Conservation (phyloP, 2,888 invertebrate species). For the Myopa testacea region DNA sequence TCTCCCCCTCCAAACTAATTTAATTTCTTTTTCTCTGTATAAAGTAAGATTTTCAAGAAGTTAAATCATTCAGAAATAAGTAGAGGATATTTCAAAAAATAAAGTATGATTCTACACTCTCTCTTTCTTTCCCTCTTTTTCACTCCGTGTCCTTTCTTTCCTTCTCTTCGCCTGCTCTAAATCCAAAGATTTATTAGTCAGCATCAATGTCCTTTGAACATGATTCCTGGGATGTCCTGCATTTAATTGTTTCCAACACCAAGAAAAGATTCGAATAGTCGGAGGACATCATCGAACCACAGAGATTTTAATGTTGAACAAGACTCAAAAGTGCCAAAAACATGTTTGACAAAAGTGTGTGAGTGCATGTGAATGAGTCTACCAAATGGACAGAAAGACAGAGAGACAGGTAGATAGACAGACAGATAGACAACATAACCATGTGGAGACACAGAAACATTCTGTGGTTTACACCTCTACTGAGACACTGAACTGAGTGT, state of each 20-base stretch:
- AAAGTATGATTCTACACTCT: neutral
- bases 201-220: conserved; percentile 30
- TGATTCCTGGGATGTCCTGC: conserved; percentile 28
- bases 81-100: no score
- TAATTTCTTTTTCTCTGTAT: neutral
- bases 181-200: conserved; percentile 26
- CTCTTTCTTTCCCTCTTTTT: neutral
- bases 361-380: no score
- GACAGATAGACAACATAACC: neutral
- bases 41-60: neutral
- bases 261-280: neutral
- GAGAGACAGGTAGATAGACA: no score
- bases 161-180: neutral
- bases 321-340: conserved; percentile 34
- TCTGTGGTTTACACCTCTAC: no score
- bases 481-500: no score
- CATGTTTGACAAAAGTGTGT: neutral
- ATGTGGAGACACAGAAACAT: neutral
- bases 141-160: neutral
- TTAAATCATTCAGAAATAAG: neutral
- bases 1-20: neutral
- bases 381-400: no score
- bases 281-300: conserved; percentile 12
- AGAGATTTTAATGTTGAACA: conserved; percentile 19
- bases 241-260: conserved; percentile 22